Evolutionary conservation across 1,140 invertebrate genomes (phyloP).

Genomic region (Araneus ventricosus): DNA sequence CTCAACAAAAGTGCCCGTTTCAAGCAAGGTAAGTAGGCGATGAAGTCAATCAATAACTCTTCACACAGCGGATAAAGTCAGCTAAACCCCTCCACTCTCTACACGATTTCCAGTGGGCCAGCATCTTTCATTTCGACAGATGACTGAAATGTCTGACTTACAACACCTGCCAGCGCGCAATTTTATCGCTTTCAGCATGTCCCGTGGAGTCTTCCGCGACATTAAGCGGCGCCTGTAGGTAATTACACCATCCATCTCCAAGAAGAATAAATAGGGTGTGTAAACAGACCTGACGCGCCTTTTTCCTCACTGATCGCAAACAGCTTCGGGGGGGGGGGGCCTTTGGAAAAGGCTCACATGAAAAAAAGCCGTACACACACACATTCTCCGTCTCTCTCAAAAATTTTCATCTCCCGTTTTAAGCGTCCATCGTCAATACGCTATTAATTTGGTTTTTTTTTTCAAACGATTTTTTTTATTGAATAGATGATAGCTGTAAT

Average conservation of each 20-base stretch:
- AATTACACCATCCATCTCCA: conserved; percentile 20
- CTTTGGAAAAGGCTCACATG: background rate
- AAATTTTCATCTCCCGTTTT: background rate
- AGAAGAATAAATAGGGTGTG: background rate
- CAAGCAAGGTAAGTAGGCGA: no score
- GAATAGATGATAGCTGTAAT: background rate
- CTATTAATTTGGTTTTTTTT: background rate
- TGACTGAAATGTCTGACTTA: conserved; percentile 2
- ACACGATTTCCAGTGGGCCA: background rate
- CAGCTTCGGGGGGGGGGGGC: no score
- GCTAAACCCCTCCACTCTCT: background rate
- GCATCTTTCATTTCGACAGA: background rate
- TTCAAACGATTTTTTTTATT: background rate
- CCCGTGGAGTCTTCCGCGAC: background rate
- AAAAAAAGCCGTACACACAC: background rate
- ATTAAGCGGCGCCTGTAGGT: no score
- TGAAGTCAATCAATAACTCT: background rate
- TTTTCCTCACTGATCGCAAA: no score
- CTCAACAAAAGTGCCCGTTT: no score
- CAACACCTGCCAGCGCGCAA: background rate
- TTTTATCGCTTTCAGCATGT: conserved; percentile 10
- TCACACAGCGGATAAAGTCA: background rate
- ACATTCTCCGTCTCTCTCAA: background rate
- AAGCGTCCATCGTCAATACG: background rate
- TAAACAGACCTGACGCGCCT: background rate